These are phyloP conservation scores for Halcyon malimbica DNA, from an alignment of 2,113 vertebrate genomes.

Conservation along the genomic window DNA sequence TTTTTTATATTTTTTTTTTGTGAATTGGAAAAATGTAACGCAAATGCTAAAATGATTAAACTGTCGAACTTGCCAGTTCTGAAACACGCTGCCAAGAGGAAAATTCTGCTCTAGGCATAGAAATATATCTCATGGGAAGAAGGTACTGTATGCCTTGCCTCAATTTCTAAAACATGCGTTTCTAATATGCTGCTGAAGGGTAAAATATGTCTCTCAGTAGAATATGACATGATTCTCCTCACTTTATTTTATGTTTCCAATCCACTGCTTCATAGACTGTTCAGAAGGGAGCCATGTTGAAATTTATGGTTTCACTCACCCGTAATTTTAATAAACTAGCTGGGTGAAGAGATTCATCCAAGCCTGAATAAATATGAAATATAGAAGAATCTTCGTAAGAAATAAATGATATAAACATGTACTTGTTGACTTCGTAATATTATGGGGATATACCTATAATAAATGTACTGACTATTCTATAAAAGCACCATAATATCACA, in stretches of 20 bases:
- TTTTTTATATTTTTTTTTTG: neutral
- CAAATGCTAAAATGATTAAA: conserved; percentile 37
- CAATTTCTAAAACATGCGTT: conserved; percentile 49
- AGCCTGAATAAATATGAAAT: conserved; percentile 51
- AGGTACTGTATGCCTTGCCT: conserved; percentile 15
- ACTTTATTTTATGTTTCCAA: conserved; percentile 62
- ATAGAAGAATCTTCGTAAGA: neutral
- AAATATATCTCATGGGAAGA: conserved; percentile 44
- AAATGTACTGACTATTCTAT: neutral
- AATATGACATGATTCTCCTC: conserved; percentile 39
- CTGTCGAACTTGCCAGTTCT: neutral
- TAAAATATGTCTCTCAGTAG: conserved; percentile 60
- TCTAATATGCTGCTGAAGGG: conserved; percentile 48
- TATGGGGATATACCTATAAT: neutral
- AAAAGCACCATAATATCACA: neutral
- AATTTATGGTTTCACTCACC: conserved; percentile 57
- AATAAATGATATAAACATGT: neutral
- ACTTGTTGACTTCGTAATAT: neutral
- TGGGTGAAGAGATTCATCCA: conserved; percentile 9
- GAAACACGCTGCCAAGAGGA: conserved; percentile 3
- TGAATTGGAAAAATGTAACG: neutral
- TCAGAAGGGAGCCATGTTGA: conserved; percentile 34
- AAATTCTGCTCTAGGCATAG: conserved; percentile 43
- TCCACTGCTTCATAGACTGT: conserved; percentile 36
- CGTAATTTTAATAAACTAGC: conserved; percentile 59